A percentile compares a stretch with the other conserved stretches of the same genome.
Conservation (phyloP, 2,797 vertebrate species). For the Zalophus californianus region DNA sequence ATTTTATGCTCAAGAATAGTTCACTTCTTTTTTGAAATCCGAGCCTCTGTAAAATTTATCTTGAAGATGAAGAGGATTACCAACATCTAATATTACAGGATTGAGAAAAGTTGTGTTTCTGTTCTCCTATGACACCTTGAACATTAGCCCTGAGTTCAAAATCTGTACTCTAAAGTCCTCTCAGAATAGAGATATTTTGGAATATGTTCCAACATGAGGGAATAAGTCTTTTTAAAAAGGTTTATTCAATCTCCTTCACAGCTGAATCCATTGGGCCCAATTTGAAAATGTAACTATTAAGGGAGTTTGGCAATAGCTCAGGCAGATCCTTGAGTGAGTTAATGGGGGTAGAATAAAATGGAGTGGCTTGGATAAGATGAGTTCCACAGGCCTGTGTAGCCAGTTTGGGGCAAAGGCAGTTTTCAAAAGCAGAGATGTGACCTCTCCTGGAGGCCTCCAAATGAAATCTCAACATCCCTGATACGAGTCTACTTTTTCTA, state of each 20-base stretch:
- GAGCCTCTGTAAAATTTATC: background rate
- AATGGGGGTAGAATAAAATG: background rate
- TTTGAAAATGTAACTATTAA: background rate
- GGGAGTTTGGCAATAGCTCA: background rate
- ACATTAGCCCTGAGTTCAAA: conserved; percentile 2
- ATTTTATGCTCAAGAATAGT: background rate
- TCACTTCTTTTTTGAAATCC: background rate
- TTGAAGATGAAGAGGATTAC: background rate
- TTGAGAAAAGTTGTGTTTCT: background rate
- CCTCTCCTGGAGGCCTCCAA: background rate
- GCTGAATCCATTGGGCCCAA: background rate
- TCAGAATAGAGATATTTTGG: background rate
- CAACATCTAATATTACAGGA: background rate
- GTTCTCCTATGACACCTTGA: background rate
- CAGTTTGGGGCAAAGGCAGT: background rate
- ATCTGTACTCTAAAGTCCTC: background rate
- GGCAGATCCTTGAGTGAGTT: background rate
- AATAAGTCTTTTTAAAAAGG: background rate
- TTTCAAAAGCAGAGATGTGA: background rate
- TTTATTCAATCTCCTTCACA: background rate
- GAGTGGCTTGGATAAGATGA: background rate
- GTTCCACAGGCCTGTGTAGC: background rate
- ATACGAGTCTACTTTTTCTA: background rate
- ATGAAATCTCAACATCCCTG: background rate
- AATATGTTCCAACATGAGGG: background rate